These are phyloP conservation scores for Zaprionus vittiger DNA, from an alignment of 1,140 invertebrate species.

Conservation along the genomic window DNA sequence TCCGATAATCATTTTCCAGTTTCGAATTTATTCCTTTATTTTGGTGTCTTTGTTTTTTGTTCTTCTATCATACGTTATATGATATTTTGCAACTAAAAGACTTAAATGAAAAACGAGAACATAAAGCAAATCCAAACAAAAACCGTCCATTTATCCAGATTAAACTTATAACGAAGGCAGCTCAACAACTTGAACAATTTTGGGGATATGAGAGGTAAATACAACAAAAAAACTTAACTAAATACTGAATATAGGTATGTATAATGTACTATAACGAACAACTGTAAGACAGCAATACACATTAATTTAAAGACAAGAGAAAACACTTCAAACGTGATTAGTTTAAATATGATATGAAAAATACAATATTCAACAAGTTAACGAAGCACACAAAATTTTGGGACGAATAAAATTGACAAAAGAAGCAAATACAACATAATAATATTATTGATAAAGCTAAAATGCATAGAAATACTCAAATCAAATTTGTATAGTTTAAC, in stretches of 20 bases:
- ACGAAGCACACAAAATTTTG: slow-evolving; percentile 20
- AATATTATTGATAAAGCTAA: not conserved
- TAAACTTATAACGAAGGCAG: slow-evolving; percentile 56
- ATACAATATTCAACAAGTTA: slow-evolving; percentile 53
- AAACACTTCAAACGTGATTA: slow-evolving; percentile 36
- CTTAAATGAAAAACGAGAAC: slow-evolving; percentile 56
- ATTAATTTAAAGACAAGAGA: slow-evolving; percentile 28
- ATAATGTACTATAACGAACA: slow-evolving; percentile 42
- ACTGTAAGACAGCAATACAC: slow-evolving; percentile 68
- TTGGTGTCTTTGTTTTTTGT: slow-evolving; percentile 7
- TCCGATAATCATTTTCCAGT: slow-evolving; percentile 50
- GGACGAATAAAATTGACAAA: slow-evolving; percentile 21
- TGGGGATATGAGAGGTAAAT: slow-evolving; percentile 1
- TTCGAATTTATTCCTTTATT: slow-evolving; percentile 29
- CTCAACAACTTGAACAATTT: slow-evolving; percentile 67
- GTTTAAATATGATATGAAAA: slow-evolving; percentile 26
- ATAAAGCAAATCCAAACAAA: slow-evolving; percentile 69
- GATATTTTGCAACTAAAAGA: slow-evolving; percentile 78
- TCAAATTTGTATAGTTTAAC: slow-evolving; percentile 44
- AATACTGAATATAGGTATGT: slow-evolving; percentile 47
- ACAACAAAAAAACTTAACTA: slow-evolving; percentile 32
- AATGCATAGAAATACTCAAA: slow-evolving; percentile 34
- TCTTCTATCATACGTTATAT: slow-evolving; percentile 48
- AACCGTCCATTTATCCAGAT: slow-evolving; percentile 78
- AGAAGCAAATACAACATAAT: not conserved